Percentiles rank a stretch among this genome's conserved stretches.
Conservation (phyloP, 2,113 vertebrate species). For the Engraulis encrasicolus region DNA sequence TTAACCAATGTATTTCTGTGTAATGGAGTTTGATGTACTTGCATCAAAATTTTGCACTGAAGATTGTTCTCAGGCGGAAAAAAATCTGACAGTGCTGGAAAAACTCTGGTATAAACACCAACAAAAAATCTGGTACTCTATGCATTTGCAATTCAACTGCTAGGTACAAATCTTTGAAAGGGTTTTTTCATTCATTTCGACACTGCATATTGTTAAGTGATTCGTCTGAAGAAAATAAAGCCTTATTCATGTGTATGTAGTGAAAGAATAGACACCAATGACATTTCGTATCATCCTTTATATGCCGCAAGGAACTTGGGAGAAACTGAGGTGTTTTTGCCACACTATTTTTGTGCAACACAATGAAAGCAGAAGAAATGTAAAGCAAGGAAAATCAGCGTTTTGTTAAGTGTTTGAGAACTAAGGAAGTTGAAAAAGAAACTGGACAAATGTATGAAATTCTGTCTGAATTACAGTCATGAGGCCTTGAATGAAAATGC, state of each 20-base stretch:
- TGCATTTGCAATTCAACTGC: background rate
- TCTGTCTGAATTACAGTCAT: background rate
- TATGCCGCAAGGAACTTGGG: background rate
- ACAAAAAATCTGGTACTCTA: background rate
- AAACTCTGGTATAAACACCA: background rate
- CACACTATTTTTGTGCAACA: background rate
- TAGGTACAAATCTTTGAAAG: background rate
- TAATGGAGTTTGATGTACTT: background rate
- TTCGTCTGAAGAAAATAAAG: background rate
- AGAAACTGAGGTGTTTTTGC: conserved; percentile 10
- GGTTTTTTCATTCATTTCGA: background rate
- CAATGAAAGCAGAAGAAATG: background rate
- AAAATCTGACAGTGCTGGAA: background rate
- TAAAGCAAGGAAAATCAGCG: background rate
- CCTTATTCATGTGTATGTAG: background rate
- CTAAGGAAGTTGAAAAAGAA: conserved; percentile 9
- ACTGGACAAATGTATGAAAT: background rate
- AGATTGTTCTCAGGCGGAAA: background rate
- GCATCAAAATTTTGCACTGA: background rate
- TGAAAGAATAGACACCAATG: background rate
- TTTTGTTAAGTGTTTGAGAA: background rate
- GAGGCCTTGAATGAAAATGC: background rate
- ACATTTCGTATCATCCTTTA: background rate
- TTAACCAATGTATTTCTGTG: background rate
- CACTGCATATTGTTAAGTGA: background rate